Percentiles rank a stretch among this genome's conserved stretches.
phyloP scores from a whole-genome alignment of 2,888 invertebrate species.

The Corbicula japonica region DNA sequence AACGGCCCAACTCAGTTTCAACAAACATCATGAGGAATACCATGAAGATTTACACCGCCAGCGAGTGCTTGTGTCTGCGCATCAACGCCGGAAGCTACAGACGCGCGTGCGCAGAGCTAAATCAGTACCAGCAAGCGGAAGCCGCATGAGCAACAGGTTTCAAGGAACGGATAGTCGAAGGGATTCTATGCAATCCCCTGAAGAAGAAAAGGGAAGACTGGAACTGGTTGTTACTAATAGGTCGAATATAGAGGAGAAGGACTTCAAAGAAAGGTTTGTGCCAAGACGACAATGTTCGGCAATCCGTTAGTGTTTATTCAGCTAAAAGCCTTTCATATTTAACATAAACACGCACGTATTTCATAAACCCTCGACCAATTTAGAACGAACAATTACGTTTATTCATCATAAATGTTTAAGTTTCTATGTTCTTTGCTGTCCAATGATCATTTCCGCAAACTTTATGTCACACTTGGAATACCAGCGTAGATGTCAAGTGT shows the following conservation, averaged over 20 bases:
- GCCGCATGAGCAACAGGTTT: constrained; percentile 4
- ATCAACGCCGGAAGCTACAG: constrained; percentile 61
- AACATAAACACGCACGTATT: background rate
- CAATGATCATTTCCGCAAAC: too few species aligned
- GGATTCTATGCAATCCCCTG: constrained; percentile 38
- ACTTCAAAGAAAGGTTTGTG: constrained; percentile 56
- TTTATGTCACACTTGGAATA: too few species aligned
- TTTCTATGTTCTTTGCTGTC: too few species aligned
- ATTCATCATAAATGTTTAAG: too few species aligned
- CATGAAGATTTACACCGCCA: constrained; percentile 64
- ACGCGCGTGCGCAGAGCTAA: constrained; percentile 47
- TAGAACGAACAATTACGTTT: too few species aligned
- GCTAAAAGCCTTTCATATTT: background rate
- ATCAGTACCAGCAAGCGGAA: constrained; percentile 41
- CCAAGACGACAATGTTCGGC: too few species aligned
- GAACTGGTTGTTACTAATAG: constrained; percentile 52
- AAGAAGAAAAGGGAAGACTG: constrained; percentile 40
- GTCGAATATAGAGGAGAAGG: constrained; percentile 39
- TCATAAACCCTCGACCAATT: background rate
- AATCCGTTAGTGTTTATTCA: too few species aligned
- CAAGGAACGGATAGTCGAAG: constrained; percentile 21
- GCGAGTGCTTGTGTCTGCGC: constrained; percentile 64
- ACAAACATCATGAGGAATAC: constrained; percentile 58
- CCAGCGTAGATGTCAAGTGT: too few species aligned
- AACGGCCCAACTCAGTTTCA: constrained; percentile 47